These are phyloP conservation scores for Podarcis siculus DNA, from an alignment of 2,797 vertebrate species.

Conservation along the genomic window DNA sequence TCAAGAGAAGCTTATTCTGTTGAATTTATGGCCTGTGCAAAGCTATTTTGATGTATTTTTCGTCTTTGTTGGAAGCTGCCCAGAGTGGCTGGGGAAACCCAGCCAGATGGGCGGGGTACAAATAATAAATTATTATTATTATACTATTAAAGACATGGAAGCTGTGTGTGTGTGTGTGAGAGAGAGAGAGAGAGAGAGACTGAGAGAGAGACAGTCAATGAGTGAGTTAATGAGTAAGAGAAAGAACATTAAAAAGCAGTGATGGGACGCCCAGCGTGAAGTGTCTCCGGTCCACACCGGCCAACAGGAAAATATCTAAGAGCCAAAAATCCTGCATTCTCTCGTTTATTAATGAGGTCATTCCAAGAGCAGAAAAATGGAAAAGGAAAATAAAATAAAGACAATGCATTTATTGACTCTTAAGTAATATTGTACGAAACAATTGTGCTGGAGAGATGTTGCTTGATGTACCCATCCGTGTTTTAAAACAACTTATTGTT, in stretches of 20 bases:
- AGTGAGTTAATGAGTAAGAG: too few relatives aligned
- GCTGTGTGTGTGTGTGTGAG: not conserved
- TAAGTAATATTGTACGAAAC: not conserved
- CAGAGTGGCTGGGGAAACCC: too few relatives aligned
- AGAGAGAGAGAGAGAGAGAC: too few relatives aligned
- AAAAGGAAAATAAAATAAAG: not conserved
- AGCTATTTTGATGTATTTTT: not conserved
- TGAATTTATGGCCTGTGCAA: not conserved
- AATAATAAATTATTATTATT: too few relatives aligned
- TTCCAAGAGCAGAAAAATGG: not conserved
- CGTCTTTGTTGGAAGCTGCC: too few relatives aligned
- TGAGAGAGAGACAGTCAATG: not conserved
- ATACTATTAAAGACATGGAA: too few relatives aligned
- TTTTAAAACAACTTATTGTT: too few relatives aligned
- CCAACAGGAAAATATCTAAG: not conserved
- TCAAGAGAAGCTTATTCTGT: not conserved
- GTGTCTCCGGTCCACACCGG: not conserved
- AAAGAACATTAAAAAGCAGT: not conserved
- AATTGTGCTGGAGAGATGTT: not conserved
- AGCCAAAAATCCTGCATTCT: not conserved
- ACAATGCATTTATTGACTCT: not conserved
- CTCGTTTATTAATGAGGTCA: not conserved
- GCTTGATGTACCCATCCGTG: not conserved
- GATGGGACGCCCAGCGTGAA: not conserved
- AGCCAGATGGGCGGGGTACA: too few relatives aligned